phyloP scores from a whole-genome alignment of 2,888 invertebrate genomes.

The Epicampocera succincta region DNA sequence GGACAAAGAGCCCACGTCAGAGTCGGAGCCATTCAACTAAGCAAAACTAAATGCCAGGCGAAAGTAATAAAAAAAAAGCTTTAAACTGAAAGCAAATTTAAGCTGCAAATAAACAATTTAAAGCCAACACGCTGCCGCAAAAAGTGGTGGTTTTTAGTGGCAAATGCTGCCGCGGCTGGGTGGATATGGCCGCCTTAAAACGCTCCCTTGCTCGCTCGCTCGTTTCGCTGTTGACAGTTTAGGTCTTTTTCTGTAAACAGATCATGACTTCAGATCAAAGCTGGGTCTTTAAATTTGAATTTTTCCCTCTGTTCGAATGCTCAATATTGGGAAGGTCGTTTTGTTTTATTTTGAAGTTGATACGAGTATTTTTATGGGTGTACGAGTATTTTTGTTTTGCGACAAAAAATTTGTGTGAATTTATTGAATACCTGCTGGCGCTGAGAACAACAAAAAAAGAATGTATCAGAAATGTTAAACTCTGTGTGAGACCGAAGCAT shows the following conservation, averaged over 20 bases:
- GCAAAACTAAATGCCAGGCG: not conserved
- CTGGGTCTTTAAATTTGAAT: constrained; percentile 18
- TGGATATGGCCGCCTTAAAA: constrained; percentile 3
- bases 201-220: constrained; percentile 11
- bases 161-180: not conserved
- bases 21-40: not conserved
- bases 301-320: not conserved
- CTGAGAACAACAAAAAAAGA: constrained; percentile 21
- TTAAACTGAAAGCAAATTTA: constrained; percentile 15
- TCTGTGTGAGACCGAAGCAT: constrained; percentile 45
- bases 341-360: constrained; percentile 43
- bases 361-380: not conserved
- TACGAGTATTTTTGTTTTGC: not conserved
- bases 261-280: constrained; percentile 48
- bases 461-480: not conserved
- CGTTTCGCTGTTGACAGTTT: not conserved
- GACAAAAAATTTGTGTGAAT: constrained; percentile 52
- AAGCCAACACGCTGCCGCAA: constrained; percentile 21
- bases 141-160: constrained; percentile 37
- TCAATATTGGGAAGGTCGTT: constrained; percentile 57
- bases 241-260: constrained; percentile 10
- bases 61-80: constrained; percentile 5
- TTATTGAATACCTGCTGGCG: constrained; percentile 63
- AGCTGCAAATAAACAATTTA: constrained; percentile 17
- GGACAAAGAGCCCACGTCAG: constrained; percentile 32